These are phyloP conservation scores for Porites divaricata DNA, from an alignment of 92 coral and sea anemone genomes.

Conservation along the genomic window DNA sequence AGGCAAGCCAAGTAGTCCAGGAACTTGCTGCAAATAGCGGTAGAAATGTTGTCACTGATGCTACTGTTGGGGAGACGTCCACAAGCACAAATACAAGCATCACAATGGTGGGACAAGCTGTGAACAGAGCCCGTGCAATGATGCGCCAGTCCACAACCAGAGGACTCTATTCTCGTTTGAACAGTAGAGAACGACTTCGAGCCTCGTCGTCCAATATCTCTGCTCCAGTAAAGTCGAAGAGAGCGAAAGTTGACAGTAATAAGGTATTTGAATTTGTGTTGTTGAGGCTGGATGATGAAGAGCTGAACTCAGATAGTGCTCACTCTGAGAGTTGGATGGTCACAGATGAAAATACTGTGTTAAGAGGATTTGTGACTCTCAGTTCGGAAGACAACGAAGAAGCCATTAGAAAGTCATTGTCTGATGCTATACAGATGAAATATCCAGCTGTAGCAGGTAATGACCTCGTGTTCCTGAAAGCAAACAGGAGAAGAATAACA, in stretches of 20 bases:
- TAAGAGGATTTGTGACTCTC: conserved; percentile 47
- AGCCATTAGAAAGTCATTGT: conserved; percentile 23
- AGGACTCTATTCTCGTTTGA: conserved; percentile 44
- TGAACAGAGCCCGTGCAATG: conserved; percentile 42
- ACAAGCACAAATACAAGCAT: conserved; percentile 32
- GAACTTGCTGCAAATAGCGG: conserved; percentile 18
- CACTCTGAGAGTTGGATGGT: conserved; percentile 19
- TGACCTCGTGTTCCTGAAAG: conserved; percentile 59
- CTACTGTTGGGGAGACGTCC: neutral
- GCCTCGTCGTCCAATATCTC: conserved; percentile 26
- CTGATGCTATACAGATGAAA: conserved; percentile 38
- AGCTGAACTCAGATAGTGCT: neutral
- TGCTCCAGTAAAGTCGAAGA: conserved; percentile 8
- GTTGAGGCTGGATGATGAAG: conserved; percentile 19
- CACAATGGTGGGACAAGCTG: conserved; percentile 26
- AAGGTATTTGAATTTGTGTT: conserved; percentile 57
- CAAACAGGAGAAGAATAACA: conserved; percentile 42
- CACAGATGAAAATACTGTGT: conserved; percentile 39
- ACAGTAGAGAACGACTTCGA: conserved; percentile 36
- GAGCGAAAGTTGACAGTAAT: conserved; percentile 14
- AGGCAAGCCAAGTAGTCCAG: conserved; percentile 22
- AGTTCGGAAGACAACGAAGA: conserved; percentile 14
- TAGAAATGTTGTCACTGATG: neutral
- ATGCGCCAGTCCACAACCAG: conserved; percentile 35
- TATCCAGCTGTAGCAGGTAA: conserved; percentile 45